Percentiles rank a stretch among this genome's conserved stretches.
These are phyloP conservation scores for Megalops cyprinoides DNA, from an alignment of 2,797 vertebrate genomes.

Conservation along the genomic window DNA sequence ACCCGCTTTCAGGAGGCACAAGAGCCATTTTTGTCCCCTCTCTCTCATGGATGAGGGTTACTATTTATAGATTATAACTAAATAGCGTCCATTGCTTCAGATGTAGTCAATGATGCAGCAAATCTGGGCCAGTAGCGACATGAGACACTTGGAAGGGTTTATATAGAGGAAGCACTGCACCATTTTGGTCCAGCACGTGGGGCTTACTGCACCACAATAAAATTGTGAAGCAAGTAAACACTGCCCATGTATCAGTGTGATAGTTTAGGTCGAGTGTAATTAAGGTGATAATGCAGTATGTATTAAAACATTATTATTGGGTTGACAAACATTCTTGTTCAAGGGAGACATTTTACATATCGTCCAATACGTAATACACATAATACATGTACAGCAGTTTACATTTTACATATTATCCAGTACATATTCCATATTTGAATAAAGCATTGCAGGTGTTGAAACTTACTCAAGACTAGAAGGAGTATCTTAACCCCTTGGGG, in stretches of 20 bases:
- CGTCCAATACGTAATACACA: no score
- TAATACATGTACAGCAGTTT: background rate
- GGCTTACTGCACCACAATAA: background rate
- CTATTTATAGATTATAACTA: conserved; percentile 14
- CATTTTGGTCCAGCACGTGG: background rate
- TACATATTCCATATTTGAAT: no score
- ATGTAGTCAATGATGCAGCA: conserved; percentile 12
- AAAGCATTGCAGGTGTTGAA: no score
- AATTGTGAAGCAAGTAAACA: no score
- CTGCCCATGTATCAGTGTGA: background rate
- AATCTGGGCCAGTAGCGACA: background rate
- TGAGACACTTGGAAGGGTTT: background rate
- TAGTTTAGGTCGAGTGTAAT: background rate
- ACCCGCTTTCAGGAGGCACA: background rate
- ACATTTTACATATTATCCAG: background rate
- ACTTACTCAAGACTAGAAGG: no score
- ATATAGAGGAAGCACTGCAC: background rate
- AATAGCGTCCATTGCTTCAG: background rate
- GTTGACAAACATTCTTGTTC: background rate
- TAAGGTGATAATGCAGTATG: background rate
- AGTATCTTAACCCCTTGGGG: no score
- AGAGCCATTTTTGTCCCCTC: background rate
- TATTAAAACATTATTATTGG: background rate
- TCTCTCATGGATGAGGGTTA: background rate
- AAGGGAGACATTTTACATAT: no score